Conservation (phyloP, 2,113 vertebrate species). For the Origma solitaria region DNA sequence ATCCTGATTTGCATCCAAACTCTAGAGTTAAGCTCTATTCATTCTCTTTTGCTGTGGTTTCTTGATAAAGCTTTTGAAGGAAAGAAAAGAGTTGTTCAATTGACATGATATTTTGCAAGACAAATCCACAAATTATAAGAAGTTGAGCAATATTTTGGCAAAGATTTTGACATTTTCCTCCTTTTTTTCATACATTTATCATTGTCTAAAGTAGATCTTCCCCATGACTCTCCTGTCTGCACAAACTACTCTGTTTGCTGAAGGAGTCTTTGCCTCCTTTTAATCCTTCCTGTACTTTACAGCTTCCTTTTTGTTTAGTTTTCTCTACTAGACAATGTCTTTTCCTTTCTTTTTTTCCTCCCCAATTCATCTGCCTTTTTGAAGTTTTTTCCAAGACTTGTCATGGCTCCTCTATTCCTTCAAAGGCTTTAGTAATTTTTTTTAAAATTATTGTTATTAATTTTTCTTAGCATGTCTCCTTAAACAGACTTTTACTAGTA, state of each 20-base stretch:
- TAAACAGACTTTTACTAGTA: background rate
- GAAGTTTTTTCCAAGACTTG: fast-evolving
- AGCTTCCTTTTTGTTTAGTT: background rate
- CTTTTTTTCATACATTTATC: background rate
- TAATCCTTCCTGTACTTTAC: background rate
- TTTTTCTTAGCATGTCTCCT: background rate
- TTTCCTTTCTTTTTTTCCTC: background rate
- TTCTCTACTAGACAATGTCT: background rate
- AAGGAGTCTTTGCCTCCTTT: background rate
- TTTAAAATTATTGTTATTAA: background rate
- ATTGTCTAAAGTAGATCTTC: background rate
- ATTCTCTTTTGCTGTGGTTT: background rate
- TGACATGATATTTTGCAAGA: constrained; percentile 21
- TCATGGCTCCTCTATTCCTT: background rate
- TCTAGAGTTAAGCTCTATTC: background rate
- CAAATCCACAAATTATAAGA: background rate
- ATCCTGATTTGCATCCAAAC: constrained; percentile 15
- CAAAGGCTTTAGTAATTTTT: background rate
- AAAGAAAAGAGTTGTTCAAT: background rate
- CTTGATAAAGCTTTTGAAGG: background rate
- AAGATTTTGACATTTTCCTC: background rate
- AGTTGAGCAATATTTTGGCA: constrained; percentile 37
- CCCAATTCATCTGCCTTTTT: background rate
- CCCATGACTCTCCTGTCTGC: background rate
- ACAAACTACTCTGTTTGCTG: background rate